Base-by-base conservation (phyloP, 92 coral and sea anemone genomes). In the Porites lobata region DNA sequence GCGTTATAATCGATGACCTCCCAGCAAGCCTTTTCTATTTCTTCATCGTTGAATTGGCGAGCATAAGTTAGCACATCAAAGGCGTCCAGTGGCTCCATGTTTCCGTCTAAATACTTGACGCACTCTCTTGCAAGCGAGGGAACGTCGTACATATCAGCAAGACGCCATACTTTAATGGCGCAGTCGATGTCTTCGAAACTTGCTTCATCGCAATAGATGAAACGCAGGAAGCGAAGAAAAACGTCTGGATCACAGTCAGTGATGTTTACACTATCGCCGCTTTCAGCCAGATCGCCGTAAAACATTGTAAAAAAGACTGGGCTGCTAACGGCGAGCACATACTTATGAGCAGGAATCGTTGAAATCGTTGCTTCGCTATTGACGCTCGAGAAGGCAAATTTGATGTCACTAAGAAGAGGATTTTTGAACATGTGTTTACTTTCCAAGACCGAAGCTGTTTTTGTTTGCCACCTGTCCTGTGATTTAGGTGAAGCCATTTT, bases 291-390 rank as follows among this genome's bases (percentile, higher is more conserved):
- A 29, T 29, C 19, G 19, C 81, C 77, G 77, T 47, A 72, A 72
- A 72, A 72, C 58, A 51, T 72, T 47, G 58, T 47, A 59, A 77
- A 58, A 32, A 58, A 77, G 10, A 61, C 68, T 9, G 81, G 69
- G 29, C 68, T 77, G 69, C 68, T 77, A 24, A 15, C 17, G 17
- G 68, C 75, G 29, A 77, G 69, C 18, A 77, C 69, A 26, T 59
- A 58, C 22, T 77, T 77, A 20, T 69, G 75, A 9, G 73, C 73
- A 4, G 47, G 47, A 38, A 38, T 38, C 13, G 15, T 15, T 12
- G 26, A 24, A 14, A 77, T 77, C 24, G 53, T 62, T 21, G 19
- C 17, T 54, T 32, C 69, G 32, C 4, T n/a, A 53, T 18, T 3
- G 5, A 11, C 19, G 47, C 14, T 54, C 51, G 70, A 32, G 15